Percentiles rank a stretch among this genome's conserved stretches.
phyloP scores from a whole-genome alignment of 64 coral and sea anemone genomes.

The Pocillopora verrucosa region DNA sequence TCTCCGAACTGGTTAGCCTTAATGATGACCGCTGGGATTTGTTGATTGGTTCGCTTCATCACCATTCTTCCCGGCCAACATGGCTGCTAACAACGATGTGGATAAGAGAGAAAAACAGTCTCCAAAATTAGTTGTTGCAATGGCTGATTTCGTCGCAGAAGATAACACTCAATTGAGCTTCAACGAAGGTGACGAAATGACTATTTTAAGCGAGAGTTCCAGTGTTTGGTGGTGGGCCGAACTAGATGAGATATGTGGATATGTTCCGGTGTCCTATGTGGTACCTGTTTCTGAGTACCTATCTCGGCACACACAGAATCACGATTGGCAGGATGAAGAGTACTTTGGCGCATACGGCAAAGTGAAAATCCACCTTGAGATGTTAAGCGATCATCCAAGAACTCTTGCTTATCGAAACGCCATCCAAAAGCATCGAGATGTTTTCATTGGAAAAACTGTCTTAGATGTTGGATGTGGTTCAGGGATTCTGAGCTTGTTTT shows the following conservation, averaged over 20 bases:
- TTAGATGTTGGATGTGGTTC: constrained; percentile 96
- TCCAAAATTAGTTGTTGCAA: constrained; percentile 53
- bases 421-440: constrained; percentile 38
- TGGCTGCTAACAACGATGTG: no score
- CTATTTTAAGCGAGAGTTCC: constrained; percentile 64
- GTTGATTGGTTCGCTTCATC: no score
- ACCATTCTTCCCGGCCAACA: no score
- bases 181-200: constrained; percentile 69
- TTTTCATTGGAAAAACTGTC: constrained; percentile 72
- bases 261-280: constrained; percentile 79
- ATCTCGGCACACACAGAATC: constrained; percentile 17
- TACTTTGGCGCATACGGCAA: constrained; percentile 88
- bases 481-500: constrained; percentile 96
- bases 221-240: constrained; percentile 94
- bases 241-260: constrained; percentile 70
- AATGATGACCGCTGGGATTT: no score
- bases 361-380: constrained; percentile 82
- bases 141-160: constrained; percentile 73
- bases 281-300: constrained; percentile 54
- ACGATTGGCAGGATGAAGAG: constrained; percentile 96
- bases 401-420: constrained; percentile 74
- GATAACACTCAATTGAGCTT: constrained; percentile 82
- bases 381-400: constrained; percentile 75
- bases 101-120: not conserved
- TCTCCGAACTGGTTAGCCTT: no score